Evolutionary conservation across 2,797 vertebrate genomes (phyloP).

Genomic region (Potorous gilbertii): DNA sequence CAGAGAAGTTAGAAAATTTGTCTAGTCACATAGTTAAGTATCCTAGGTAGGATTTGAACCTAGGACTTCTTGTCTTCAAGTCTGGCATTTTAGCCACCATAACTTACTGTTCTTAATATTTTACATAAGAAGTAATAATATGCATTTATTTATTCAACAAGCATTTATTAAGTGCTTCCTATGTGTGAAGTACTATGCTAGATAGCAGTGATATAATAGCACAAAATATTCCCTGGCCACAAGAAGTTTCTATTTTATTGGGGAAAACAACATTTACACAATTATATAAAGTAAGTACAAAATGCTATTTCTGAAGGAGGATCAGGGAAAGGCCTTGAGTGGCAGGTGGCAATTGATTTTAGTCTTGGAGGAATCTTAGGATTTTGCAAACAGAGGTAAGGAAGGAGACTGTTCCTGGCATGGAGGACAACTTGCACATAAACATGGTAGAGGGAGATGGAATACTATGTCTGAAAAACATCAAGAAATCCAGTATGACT

Average conservation of each 20-base stretch:
- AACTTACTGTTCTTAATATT: neutral
- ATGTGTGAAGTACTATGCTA: neutral
- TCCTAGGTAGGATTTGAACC: neutral
- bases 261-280: neutral
- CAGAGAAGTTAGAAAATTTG: neutral
- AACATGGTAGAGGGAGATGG: neutral
- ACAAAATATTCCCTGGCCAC: neutral
- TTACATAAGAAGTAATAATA: neutral
- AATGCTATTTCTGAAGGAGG: neutral
- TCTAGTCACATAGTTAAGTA: neutral
- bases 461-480: neutral
- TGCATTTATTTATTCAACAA: neutral
- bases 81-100: neutral
- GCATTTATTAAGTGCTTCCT: neutral
- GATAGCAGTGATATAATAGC: neutral
- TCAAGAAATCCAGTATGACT: neutral
- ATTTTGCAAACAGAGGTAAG: neutral
- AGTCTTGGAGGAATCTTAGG: neutral
- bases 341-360: neutral
- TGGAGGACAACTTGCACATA: neutral
- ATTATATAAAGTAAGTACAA: neutral
- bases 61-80: neutral
- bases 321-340: neutral
- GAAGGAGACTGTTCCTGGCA: neutral
- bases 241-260: neutral